Conservation (phyloP, 2,888 invertebrate genomes). For the Drosophila colorata region DNA sequence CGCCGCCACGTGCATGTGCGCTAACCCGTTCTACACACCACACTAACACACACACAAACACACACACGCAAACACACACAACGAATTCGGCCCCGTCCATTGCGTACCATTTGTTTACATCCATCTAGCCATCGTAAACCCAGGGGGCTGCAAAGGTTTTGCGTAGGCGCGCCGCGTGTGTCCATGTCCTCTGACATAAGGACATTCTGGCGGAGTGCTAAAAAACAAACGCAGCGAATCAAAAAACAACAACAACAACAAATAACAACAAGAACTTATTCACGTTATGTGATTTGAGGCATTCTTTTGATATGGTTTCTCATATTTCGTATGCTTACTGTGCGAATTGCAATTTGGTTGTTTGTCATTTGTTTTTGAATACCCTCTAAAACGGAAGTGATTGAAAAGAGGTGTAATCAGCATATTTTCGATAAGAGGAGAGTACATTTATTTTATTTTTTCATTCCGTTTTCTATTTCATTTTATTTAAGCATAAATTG, state of each 20-base stretch:
- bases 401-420: background rate
- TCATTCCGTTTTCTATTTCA: background rate
- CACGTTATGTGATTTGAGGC: conserved; percentile 58
- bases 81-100: background rate
- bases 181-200: conserved; percentile 34
- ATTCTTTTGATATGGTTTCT: conserved; percentile 53
- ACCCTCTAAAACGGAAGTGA: background rate
- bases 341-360: conserved; percentile 40
- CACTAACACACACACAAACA: background rate
- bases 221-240: conserved; percentile 14
- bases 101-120: conserved; percentile 12
- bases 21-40: conserved; percentile 1
- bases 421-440: no score
- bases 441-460: background rate
- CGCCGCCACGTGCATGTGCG: conserved; percentile 31
- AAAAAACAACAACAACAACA: conserved; percentile 12
- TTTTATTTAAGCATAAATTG: background rate
- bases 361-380: conserved; percentile 15
- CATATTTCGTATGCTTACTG: conserved; percentile 49
- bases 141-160: conserved; percentile 31
- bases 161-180: conserved; percentile 21
- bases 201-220: conserved; percentile 36
- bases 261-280: conserved; percentile 26
- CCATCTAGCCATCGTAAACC: conserved; percentile 28
- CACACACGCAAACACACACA: background rate